Conservation (phyloP, 2,888 invertebrate species). For the Agrotis puta region DNA sequence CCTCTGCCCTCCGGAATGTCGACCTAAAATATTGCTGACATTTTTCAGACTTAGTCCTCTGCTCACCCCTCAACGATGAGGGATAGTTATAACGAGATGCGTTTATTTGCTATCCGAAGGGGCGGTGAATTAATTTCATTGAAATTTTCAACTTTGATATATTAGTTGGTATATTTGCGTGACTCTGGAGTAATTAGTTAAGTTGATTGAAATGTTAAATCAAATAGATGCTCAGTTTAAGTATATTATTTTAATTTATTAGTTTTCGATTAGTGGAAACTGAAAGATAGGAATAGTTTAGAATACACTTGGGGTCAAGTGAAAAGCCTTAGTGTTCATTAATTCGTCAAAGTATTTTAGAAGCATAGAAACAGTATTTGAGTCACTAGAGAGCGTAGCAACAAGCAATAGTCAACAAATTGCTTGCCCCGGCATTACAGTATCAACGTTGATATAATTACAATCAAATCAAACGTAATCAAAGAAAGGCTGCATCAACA, state of each 20-base stretch:
- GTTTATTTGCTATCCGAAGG: constrained; percentile 62
- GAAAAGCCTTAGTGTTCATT: too few species aligned
- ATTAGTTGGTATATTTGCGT: constrained; percentile 41
- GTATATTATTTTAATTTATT: constrained; percentile 15
- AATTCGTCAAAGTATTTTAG: too few species aligned
- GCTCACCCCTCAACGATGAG: constrained; percentile 58
- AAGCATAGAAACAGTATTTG: too few species aligned
- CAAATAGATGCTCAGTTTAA: not conserved
- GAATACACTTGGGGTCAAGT: too few species aligned
- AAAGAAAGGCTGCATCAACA: constrained; percentile 38
- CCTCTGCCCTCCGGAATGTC: constrained; percentile 67
- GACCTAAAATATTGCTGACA: constrained; percentile 82
- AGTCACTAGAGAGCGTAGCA: not conserved
- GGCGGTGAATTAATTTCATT: constrained; percentile 64
- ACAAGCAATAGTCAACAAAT: not conserved
- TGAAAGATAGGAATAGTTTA: too few species aligned
- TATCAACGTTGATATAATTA: constrained; percentile 43
- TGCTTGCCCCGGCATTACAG: not conserved
- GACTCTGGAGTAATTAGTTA: constrained; percentile 12
- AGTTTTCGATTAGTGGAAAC: not conserved
- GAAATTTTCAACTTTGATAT: constrained; percentile 54
- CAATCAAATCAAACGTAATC: constrained; percentile 43
- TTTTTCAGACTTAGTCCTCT: constrained; percentile 79
- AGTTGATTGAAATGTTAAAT: constrained; percentile 20
- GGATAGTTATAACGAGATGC: constrained; percentile 75